phyloP scores from a whole-genome alignment of 2,797 vertebrate genomes.

The Alauda arvensis region DNA sequence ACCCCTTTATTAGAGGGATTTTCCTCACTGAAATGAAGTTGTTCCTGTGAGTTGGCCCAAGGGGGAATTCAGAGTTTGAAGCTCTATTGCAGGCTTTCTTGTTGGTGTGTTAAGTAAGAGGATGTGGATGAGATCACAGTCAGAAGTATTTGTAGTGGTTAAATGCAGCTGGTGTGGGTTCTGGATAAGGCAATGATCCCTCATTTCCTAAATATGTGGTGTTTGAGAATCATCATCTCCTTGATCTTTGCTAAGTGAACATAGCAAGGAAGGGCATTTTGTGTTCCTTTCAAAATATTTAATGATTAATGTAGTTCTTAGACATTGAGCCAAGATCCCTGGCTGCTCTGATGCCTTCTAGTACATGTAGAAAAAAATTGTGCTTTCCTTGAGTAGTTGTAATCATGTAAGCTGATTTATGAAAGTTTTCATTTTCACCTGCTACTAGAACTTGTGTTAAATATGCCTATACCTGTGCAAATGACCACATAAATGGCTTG shows the following conservation, averaged over 20 bases:
- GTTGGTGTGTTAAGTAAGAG: not conserved
- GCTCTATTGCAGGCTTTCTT: not conserved
- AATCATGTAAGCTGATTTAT: not conserved
- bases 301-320: not conserved
- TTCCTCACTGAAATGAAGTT: not conserved
- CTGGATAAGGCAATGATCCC: not conserved
- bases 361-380: not conserved
- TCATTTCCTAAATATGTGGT: not conserved
- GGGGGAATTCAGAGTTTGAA: not conserved
- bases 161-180: not conserved
- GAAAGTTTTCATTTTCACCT: not conserved
- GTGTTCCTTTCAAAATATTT: not conserved
- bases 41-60: not conserved
- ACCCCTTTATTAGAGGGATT: not conserved
- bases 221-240: not conserved
- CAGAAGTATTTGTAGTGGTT: not conserved
- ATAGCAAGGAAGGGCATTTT: slow-evolving; percentile 12
- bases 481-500: not conserved
- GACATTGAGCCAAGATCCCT: not conserved
- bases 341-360: not conserved
- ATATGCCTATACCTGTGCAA: not conserved
- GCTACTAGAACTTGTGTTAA: not conserved
- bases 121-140: not conserved
- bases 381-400: not conserved
- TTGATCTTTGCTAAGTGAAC: not conserved